Base-by-base conservation (phyloP, 2,888 invertebrate species). In the Conistra vaccinii region DNA sequence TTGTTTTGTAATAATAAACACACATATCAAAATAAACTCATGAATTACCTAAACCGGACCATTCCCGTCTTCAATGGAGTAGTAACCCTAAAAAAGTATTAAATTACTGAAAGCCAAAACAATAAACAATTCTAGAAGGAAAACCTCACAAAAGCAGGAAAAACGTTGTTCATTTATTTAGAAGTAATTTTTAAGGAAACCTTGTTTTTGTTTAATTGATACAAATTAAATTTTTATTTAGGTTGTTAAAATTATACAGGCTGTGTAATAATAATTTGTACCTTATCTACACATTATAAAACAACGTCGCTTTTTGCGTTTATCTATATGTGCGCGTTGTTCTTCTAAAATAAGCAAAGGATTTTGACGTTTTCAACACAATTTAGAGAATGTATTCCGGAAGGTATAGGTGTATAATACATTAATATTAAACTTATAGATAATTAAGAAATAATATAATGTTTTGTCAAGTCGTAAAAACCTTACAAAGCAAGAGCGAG, bases 61-160 rank as follows among this genome's bases (percentile, higher is more conserved):
- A 53, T 60, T 53, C 51, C 23, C 7, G 42, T 26, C 26, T 55
- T n/a, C 51, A 68, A 42, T 7, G 23, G 4, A 26, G 35, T 51
- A 17, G 7, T 42, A n/a, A 32, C 26, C 60, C 17, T 12, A 14
- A 29, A 26, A 35, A 48, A 14, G 29, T 60, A 60, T 72, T 42
- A 32, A 26, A 42, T 73, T 73, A 53, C 73, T 51, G 26, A 61
- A 23, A 26, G 7, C 39, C n/a, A 5, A 60, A 51, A 39, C 58
- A 71, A 72, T 23, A 61, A 42, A 42, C 42, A 42, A 60, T 26
- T 17, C 6, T 5, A 29, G 23, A 4, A 51, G 29, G 12, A 20
- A 51, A 60, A 73, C 48, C 6, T 32, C 5, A 10, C n/a, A n/a
- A 73, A 55, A 29, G 48, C 45, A 35, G 12, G 26, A 14, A 60